phyloP scores from a whole-genome alignment of 2,888 invertebrate genomes.

The Lapara coniferarum region DNA sequence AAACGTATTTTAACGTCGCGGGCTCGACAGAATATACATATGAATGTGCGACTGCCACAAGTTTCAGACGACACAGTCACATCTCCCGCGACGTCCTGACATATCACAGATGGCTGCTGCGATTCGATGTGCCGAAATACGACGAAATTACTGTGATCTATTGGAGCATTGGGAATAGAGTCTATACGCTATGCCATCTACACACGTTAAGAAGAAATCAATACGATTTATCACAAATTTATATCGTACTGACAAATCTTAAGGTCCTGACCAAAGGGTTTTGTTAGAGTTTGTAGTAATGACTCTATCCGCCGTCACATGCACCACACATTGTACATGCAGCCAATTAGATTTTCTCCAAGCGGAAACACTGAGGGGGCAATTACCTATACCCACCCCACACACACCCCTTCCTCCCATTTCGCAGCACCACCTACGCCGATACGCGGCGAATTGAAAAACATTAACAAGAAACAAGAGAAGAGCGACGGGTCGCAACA shows the following conservation, averaged over 20 bases:
- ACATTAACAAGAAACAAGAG: background rate
- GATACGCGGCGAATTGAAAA: slow-evolving; percentile 1
- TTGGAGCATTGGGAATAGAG: background rate
- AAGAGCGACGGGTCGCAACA: background rate
- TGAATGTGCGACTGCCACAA: no score
- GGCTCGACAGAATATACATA: no score
- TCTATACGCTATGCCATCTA: no score
- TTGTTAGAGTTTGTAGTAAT: no score
- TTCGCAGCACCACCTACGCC: background rate
- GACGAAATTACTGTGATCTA: background rate
- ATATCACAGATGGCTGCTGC: background rate
- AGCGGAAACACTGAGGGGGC: slow-evolving; percentile 25
- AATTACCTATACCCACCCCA: slow-evolving; percentile 13
- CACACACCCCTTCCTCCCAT: background rate
- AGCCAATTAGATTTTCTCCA: slow-evolving; percentile 28
- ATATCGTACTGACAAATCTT: no score
- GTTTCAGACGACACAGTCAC: no score
- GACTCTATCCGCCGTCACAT: background rate
- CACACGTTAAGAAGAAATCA: no score
- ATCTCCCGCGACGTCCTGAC: background rate
- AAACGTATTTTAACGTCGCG: no score
- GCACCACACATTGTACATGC: slow-evolving; percentile 18
- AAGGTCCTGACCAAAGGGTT: no score
- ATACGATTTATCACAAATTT: no score
- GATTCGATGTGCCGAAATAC: slow-evolving; percentile 4